Evolutionary conservation across 1,140 invertebrate genomes (phyloP), one percentile per base, ranked within the genome.

Genomic region (Dinoponera quadriceps): DNA sequence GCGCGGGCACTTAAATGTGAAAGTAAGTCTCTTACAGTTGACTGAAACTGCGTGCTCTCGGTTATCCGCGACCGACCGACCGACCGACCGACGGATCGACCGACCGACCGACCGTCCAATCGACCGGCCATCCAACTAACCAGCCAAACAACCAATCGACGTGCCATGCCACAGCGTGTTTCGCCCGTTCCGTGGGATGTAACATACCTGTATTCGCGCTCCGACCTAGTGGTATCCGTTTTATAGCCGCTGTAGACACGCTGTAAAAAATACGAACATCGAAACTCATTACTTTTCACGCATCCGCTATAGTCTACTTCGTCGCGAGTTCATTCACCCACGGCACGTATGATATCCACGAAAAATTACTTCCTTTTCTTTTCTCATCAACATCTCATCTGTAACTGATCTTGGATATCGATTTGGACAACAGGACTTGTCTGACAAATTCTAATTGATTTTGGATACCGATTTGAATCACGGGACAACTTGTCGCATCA

Each of bases 21-120:
- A 93, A 93, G 92, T 93, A 92, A 93, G 91, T 93, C 90, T 92
- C 90, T 87, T 54, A 60, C 74, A 84, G 91, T 92, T 91, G 91
- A 92, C 91, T 91, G 92, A 87, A 89, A 92, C 91, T 91, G 90
- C 92, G 88, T 84, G 77, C 84, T 86, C 83, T 84, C 75, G 75
- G 33, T 55, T 66, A 77, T 57, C 38, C 54, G n/a, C 65, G 74
- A 65, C 51, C 65, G 77, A 9, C 9, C 38, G 38, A 7, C 11
- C 38, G 38, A 44, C 9, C 38, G 9, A 44, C 38, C 7, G 29
- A 3, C 29, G 2, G 33, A 33, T 7, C 33, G 7, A 33, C 33
- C 33, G 7, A 33, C 7, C 33, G 7, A 33, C 33, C 33, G 33
- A 33, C 33, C 33, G 33, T 3, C 33, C 33, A 7, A 33, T 7